These are phyloP conservation scores for Falco berigora DNA, from an alignment of 2,797 vertebrate species.

Conservation along the genomic window DNA sequence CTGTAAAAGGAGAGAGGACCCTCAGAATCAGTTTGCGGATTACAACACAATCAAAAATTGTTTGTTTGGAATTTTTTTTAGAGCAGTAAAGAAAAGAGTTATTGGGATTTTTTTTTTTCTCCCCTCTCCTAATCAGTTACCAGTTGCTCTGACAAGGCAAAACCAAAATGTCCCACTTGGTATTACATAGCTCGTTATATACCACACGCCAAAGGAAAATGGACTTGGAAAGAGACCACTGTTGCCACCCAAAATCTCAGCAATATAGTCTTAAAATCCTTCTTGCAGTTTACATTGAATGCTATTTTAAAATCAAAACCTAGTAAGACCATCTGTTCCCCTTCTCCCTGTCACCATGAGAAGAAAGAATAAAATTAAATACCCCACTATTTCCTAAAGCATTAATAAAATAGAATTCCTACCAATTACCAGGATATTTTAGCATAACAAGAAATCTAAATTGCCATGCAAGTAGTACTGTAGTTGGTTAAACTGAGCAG, in stretches of 20 bases:
- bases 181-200: not conserved
- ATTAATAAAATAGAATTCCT: not conserved
- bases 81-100: not conserved
- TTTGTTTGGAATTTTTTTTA: not conserved
- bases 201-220: not conserved
- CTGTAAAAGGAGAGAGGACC: not conserved
- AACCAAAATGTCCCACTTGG: not conserved
- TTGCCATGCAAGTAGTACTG: not conserved
- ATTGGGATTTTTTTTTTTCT: not conserved
- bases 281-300: not conserved
- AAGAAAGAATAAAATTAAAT: not conserved
- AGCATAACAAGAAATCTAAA: not conserved
- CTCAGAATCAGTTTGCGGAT: not conserved
- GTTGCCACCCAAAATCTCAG: not conserved
- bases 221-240: not conserved
- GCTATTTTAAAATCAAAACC: not conserved
- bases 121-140: not conserved
- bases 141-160: not conserved
- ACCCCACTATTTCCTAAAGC: not conserved
- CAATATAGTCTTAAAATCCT: not conserved
- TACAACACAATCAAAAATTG: not conserved
- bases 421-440: not conserved
- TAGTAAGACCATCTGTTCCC: not conserved
- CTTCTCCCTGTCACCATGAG: not conserved
- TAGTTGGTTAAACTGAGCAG: not conserved